Evolutionary conservation across 2,113 vertebrate genomes (phyloP).

Genomic region (Trogon melanurus): DNA sequence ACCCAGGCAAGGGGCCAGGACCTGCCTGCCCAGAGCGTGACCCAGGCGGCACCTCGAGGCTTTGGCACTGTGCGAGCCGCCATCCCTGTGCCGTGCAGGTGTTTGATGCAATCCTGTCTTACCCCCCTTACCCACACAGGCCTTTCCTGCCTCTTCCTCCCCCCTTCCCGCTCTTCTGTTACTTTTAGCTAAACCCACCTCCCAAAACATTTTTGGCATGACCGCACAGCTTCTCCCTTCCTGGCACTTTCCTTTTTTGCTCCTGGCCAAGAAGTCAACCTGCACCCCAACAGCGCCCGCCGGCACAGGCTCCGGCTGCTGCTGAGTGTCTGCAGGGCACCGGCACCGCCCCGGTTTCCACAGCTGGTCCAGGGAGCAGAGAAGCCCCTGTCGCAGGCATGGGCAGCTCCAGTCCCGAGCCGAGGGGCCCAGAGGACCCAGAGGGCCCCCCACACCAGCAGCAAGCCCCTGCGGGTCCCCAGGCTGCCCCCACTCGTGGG

Average conservation of each 20-base stretch:
- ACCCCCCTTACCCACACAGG: not conserved
- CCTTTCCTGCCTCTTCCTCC: not conserved
- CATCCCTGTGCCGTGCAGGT: accelerated
- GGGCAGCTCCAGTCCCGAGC: accelerated
- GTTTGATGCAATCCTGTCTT: not conserved
- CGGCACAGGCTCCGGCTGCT: accelerated
- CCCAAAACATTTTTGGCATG: not conserved
- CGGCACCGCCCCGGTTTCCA: accelerated
- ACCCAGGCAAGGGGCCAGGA: not conserved
- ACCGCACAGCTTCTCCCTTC: not conserved
- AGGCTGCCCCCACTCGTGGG: accelerated
- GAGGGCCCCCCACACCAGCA: accelerated
- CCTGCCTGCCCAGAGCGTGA: not conserved
- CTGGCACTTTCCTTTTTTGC: not conserved
- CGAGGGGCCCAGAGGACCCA: not conserved
- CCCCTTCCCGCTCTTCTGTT: not conserved
- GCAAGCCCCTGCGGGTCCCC: accelerated
- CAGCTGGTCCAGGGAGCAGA: accelerated
- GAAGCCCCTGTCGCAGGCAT: accelerated
- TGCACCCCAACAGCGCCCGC: accelerated
- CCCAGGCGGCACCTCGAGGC: not conserved
- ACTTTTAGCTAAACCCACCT: not conserved
- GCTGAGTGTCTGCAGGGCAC: accelerated
- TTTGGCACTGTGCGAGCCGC: not conserved
- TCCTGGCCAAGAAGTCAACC: accelerated